A percentile compares a stretch with the other conserved stretches of the same genome.
Evolutionary conservation across 2,888 invertebrate genomes (phyloP).

Genomic region (Cetonia aurata): DNA sequence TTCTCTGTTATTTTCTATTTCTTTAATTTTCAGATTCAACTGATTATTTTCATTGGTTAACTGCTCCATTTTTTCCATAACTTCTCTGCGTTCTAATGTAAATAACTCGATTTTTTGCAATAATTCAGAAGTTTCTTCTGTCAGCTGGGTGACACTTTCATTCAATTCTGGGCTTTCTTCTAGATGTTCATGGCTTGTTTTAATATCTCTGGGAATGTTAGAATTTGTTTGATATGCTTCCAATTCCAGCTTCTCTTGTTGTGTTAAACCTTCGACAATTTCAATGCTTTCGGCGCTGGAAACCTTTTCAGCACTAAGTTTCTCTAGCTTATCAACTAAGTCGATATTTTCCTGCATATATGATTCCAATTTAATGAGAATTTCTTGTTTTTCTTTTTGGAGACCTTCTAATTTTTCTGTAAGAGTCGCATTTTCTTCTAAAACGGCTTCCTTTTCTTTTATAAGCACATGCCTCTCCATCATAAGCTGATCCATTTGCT

Average conservation of each 20-base stretch:
- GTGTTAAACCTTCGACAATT: conserved; percentile 79
- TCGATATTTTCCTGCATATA: conserved; percentile 82
- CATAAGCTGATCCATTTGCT: conserved; percentile 74
- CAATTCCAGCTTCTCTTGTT: conserved; percentile 78
- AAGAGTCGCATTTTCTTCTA: conserved; percentile 70
- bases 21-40: conserved; percentile 68
- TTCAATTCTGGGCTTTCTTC: conserved; percentile 65
- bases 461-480: conserved; percentile 68
- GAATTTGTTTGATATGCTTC: conserved; percentile 75
- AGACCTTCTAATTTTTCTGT: conserved; percentile 71
- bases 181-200: conserved; percentile 57
- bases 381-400: conserved; percentile 72
- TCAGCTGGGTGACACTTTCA: conserved; percentile 72
- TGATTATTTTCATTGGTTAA: conserved; percentile 73
- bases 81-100: conserved; percentile 77
- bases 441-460: conserved; percentile 68
- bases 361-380: conserved; percentile 74
- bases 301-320: conserved; percentile 78
- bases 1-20: conserved; percentile 66
- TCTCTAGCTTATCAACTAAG: conserved; percentile 78
- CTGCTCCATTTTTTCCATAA: conserved; percentile 77
- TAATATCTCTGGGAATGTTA: conserved; percentile 58
- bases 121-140: conserved; percentile 76
- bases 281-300: conserved; percentile 83
- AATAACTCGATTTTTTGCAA: conserved; percentile 78